Percentiles rank a stretch among this genome's conserved stretches.
These are phyloP conservation scores for Hemicrepidius hirtus DNA, from an alignment of 2,888 invertebrate species.

Conservation along the genomic window DNA sequence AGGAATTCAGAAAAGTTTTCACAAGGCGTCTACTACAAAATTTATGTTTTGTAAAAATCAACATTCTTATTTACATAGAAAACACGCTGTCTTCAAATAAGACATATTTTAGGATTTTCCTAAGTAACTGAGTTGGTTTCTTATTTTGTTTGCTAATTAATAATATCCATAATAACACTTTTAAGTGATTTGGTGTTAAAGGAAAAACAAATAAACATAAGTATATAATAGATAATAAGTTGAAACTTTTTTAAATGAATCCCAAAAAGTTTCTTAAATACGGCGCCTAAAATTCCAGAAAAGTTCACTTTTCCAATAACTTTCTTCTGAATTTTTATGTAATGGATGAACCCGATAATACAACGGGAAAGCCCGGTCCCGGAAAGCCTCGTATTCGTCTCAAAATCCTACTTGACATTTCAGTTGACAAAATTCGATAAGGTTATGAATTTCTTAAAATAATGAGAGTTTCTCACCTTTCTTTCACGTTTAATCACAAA, in stretches of 20 bases:
- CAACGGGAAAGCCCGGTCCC: neutral
- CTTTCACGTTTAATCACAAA: no score
- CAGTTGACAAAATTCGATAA: constrained; percentile 17
- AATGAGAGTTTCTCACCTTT: constrained; percentile 8
- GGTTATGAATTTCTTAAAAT: neutral
- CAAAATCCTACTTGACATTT: constrained; percentile 22
- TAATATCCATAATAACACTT: no score
- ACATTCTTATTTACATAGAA: constrained; percentile 20
- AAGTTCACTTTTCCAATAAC: constrained; percentile 1
- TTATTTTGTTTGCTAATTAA: no score
- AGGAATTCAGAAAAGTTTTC: constrained; percentile 4
- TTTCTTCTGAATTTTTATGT: constrained; percentile 10
- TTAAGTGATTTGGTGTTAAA: no score
- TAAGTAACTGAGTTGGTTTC: no score
- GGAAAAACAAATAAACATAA: no score
- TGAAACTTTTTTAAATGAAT: no score
- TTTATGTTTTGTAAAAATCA: constrained; percentile 26
- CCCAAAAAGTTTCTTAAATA: neutral
- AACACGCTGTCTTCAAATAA: neutral
- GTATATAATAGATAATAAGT: no score
- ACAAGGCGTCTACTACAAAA: neutral
- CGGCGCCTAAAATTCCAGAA: neutral
- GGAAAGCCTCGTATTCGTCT: neutral
- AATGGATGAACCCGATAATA: constrained; percentile 23
- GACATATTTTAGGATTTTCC: no score